phyloP scores from a whole-genome alignment of 1,140 invertebrate species.

The Drosophila simulans region DNA sequence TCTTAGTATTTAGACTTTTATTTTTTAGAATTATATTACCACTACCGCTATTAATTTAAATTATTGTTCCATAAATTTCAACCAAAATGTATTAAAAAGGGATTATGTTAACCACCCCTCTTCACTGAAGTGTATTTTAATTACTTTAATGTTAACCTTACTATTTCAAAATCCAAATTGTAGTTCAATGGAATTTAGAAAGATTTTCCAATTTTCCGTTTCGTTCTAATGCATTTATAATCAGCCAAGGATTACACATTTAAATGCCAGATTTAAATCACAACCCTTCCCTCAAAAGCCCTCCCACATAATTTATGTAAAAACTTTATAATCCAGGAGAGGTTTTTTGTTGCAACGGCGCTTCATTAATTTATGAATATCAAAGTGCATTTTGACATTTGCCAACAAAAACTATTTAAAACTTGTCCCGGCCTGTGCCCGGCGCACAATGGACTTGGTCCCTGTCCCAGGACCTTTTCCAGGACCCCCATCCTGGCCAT shows the following conservation, averaged over 20 bases:
- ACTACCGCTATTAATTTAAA: too few species aligned
- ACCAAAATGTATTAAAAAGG: neutral
- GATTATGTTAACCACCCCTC: neutral
- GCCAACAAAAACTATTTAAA: slow-evolving; percentile 79
- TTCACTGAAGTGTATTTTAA: slow-evolving; percentile 11
- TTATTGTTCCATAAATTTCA: too few species aligned
- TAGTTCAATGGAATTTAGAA: slow-evolving; percentile 17
- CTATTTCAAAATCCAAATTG: neutral
- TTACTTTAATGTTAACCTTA: neutral
- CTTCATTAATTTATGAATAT: slow-evolving; percentile 82
- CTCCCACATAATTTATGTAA: slow-evolving; percentile 66
- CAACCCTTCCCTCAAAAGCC: slow-evolving; percentile 6
- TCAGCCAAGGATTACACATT: slow-evolving; percentile 58
- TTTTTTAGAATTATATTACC: too few species aligned
- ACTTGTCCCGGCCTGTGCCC: slow-evolving; percentile 41
- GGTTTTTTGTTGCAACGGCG: slow-evolving; percentile 61
- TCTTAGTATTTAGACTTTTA: too few species aligned
- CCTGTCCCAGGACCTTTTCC: slow-evolving; percentile 23
- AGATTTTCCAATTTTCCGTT: slow-evolving; percentile 31
- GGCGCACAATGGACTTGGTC: slow-evolving; percentile 29
- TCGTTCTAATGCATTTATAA: slow-evolving; percentile 57
- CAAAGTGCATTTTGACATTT: slow-evolving; percentile 78
- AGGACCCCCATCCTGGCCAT: slow-evolving; percentile 7
- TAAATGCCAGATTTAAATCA: slow-evolving; percentile 57
- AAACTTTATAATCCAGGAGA: slow-evolving; percentile 60